Evolutionary conservation across 2,113 vertebrate species (phyloP), one percentile per base, ranked within the genome.

Genomic region (Sapajus apella): DNA sequence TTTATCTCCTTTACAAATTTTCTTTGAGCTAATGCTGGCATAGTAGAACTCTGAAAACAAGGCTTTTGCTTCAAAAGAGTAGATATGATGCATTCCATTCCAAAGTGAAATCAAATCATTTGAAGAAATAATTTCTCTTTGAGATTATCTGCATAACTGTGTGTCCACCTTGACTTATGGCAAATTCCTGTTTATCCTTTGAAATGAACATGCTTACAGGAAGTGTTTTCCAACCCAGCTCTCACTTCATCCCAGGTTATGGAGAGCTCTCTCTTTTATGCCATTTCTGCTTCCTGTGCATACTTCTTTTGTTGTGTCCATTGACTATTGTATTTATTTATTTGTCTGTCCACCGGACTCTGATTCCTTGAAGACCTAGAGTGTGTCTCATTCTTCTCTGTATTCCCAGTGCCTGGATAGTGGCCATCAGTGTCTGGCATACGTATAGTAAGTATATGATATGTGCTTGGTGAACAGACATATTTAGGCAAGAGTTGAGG

Each of bases 121-220:
- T 27, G 12, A 82, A 43, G 87, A 95, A 86, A 25, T 83, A 64
- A 83, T 93, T 81, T 94, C 61, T 70, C 5, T 89, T 52, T 92
- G n/a, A 14, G 56, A 68, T 90, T 35, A 43, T 76, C 90, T 66
- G 16, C 8, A 40, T 82, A 40, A 40, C 66, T 87, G 21, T 7
- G 8, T 66, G 16, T 87, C 70, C 27, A 70, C 40, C 27, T 58
- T 93, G 35, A 87, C 76, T 87, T 91, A 27, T 61, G 68, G 64
- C 45, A 96, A 86, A 81, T 95, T 85, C 27, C 45, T 83, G 88
- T 47, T 92, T 72, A 40, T 55, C 72, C 80, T 90, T 86, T 52
- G 94, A 35, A 85, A 56, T 85, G 61, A 55, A 18, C 37, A 35
- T 56, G 72, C 30, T 9, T 56, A 30, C 20, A 80, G 45, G 40